These are phyloP conservation scores for Acropora yongei DNA, from an alignment of 64 coral and sea anemone species.

Conservation along the genomic window DNA sequence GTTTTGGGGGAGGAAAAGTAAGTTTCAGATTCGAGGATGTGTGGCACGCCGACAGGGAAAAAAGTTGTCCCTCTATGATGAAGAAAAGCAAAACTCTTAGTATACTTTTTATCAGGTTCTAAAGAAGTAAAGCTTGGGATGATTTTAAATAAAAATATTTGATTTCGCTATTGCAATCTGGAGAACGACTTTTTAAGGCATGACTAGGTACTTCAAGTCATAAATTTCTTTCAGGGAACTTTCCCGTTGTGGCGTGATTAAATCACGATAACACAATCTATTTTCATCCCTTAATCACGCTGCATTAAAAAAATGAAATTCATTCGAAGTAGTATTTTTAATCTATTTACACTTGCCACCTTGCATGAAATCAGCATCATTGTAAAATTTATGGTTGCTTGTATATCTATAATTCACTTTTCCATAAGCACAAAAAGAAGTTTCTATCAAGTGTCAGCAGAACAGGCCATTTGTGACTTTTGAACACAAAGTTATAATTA, in stretches of 20 bases:
- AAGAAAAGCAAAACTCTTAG: neutral
- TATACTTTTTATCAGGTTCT: neutral
- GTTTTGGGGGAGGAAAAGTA: neutral
- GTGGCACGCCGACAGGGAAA: neutral
- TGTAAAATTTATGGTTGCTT: constrained; percentile 1
- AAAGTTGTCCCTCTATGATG: constrained; percentile 3
- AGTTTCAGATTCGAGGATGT: neutral
- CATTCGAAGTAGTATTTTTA: constrained; percentile 5
- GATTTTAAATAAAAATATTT: constrained; percentile 3
- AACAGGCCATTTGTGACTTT: neutral
- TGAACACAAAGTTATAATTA: neutral
- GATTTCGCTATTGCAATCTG: neutral
- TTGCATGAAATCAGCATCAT: constrained; percentile 4
- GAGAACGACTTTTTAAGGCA: constrained; percentile 3
- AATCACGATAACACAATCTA: neutral
- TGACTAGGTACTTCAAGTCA: neutral
- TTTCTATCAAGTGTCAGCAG: neutral
- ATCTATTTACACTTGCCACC: neutral
- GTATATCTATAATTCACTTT: neutral
- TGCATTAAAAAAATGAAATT: constrained; percentile 5
- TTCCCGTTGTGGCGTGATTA: neutral
- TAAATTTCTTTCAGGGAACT: neutral
- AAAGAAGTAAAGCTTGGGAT: constrained; percentile 4
- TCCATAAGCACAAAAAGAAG: neutral
- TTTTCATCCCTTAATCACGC: neutral